These are phyloP conservation scores for Desoria tigrina DNA, from an alignment of 2,888 invertebrate species.

Conservation along the genomic window DNA sequence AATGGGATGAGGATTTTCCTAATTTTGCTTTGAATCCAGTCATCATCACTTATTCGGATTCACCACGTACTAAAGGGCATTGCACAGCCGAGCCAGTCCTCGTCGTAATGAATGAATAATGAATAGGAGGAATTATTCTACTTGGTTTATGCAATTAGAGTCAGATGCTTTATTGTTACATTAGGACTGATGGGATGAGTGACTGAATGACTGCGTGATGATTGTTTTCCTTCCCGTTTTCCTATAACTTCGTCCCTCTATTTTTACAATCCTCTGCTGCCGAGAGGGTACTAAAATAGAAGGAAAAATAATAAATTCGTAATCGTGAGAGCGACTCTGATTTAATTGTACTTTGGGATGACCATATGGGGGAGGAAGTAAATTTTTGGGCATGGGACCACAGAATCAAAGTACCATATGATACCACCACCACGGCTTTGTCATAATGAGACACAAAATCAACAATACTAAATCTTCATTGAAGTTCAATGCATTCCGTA, in stretches of 20 bases:
- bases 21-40: no score
- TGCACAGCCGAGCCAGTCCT: background rate
- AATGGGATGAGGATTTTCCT: no score
- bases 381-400: background rate
- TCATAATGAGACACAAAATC: no score
- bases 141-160: background rate
- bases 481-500: background rate
- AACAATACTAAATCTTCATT: conserved; percentile 2
- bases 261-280: background rate
- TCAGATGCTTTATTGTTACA: conserved; percentile 9
- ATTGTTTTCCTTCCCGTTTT: conserved; percentile 33
- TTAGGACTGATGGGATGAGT: conserved; percentile 16
- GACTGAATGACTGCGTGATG: conserved; percentile 30
- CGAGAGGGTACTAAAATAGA: conserved; percentile 8
- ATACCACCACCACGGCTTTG: no score
- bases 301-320: conserved; percentile 12
- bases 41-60: no score
- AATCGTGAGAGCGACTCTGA: conserved; percentile 18
- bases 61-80: no score
- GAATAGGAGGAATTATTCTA: background rate
- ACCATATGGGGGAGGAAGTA: conserved; percentile 15
- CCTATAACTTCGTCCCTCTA: background rate
- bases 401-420: no score
- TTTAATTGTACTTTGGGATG: conserved; percentile 22
- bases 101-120: conserved; percentile 3